Conservation (phyloP, 2,797 vertebrate species). For the Lemur catta region DNA sequence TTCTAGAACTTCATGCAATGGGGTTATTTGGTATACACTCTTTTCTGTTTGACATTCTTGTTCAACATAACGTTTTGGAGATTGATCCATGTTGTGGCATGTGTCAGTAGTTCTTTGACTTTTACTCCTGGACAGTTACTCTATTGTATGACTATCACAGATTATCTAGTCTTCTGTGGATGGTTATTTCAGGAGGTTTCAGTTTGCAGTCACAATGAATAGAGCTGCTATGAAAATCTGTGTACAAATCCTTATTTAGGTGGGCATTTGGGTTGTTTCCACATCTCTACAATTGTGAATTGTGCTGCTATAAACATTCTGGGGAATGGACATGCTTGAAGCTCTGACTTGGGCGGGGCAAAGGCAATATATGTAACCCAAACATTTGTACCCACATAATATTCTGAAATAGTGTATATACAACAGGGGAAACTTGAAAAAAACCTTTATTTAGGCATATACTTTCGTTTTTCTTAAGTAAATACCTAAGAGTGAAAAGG, state of each 20-base stretch:
- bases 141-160: neutral
- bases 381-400: no score
- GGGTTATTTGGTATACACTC: neutral
- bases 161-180: neutral
- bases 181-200: neutral
- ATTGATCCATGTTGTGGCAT: neutral
- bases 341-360: no score
- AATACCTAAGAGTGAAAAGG: neutral
- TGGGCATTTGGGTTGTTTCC: no score
- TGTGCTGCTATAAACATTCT: no score
- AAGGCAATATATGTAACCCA: no score
- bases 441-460: neutral
- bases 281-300: no score
- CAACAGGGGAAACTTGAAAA: no score
- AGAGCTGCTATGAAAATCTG: neutral
- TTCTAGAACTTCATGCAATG: neutral
- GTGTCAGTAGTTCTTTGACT: neutral
- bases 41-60: neutral
- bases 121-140: neutral
- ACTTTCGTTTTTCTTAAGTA: neutral
- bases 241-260: neutral
- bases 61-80: neutral
- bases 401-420: no score
- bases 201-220: neutral
- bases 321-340: no score